Conservation (phyloP, 2,113 vertebrate genomes). For the Ailurus styani region DNA sequence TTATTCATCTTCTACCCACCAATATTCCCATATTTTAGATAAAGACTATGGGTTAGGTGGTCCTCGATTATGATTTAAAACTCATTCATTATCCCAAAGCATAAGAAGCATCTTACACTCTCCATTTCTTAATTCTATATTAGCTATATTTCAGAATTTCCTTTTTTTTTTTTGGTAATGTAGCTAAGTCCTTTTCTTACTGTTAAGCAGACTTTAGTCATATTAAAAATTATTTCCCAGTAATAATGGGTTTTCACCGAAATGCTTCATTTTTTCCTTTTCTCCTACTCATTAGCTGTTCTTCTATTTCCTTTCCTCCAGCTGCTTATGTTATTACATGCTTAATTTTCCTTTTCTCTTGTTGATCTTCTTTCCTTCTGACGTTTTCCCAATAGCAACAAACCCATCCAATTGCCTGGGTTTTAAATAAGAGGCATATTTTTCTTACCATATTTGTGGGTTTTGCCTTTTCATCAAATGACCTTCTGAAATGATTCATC, state of each 20-base stretch:
- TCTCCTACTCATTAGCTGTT: slow-evolving; percentile 67
- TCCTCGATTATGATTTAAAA: neutral
- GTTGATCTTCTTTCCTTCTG: slow-evolving; percentile 57
- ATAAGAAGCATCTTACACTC: neutral
- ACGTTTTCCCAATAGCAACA: slow-evolving; percentile 53
- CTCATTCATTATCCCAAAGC: neutral
- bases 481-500: slow-evolving; percentile 14
- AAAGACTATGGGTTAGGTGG: neutral
- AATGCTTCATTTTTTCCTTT: slow-evolving; percentile 43
- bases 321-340: slow-evolving; percentile 76
- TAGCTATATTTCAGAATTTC: slow-evolving; percentile 5
- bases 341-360: slow-evolving; percentile 73
- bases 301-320: slow-evolving; percentile 70
- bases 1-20: neutral
- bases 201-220: slow-evolving; percentile 70
- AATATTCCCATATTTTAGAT: neutral
- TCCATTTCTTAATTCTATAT: neutral
- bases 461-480: neutral
- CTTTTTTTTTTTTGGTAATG: slow-evolving; percentile 36
- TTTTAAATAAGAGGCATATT: neutral
- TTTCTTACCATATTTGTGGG: neutral
- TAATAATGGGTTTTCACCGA: slow-evolving; percentile 80
- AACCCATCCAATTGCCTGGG: neutral
- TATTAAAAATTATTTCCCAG: slow-evolving; percentile 69
- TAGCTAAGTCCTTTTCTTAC: slow-evolving; percentile 59